Evolutionary conservation across 2,888 invertebrate species (phyloP).

Genomic region (Leuctra nigra): DNA sequence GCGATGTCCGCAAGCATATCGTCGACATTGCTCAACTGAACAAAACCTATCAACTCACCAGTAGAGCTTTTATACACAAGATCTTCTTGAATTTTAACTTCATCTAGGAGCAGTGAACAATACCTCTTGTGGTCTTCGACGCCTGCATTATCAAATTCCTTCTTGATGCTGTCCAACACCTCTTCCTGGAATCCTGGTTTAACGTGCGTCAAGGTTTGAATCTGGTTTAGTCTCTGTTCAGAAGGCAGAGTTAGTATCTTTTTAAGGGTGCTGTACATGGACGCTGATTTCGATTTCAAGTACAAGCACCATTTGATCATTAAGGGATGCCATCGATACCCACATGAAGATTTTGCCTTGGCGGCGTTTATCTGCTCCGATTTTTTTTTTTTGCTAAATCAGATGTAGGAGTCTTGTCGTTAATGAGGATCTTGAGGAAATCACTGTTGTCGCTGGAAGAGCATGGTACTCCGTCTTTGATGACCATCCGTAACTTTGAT

Average conservation of each 20-base stretch:
- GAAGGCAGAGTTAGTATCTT: constrained; percentile 5
- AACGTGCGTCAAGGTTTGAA: not conserved
- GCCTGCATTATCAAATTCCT: not conserved
- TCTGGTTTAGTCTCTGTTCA: not conserved
- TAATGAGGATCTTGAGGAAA: not conserved
- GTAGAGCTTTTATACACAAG: not conserved
- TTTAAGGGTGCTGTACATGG: not conserved
- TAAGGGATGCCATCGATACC: not conserved
- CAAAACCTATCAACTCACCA: not conserved
- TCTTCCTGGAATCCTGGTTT: not conserved
- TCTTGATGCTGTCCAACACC: not conserved
- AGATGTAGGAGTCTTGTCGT: not conserved
- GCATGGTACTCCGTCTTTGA: too few relatives aligned
- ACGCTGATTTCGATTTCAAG: constrained; percentile 3
- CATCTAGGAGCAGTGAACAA: not conserved
- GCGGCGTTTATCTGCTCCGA: not conserved
- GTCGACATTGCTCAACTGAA: constrained; percentile 4
- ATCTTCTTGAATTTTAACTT: constrained; percentile 1
- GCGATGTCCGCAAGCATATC: not conserved
- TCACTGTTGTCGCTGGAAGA: not conserved
- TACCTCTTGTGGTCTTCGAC: not conserved
- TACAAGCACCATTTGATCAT: constrained; percentile 6
- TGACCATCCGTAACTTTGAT: too few relatives aligned
- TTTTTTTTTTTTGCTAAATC: not conserved
- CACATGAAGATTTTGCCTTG: not conserved